phyloP scores from a whole-genome alignment of 2,888 invertebrate species.

The Calameuta idolon region DNA sequence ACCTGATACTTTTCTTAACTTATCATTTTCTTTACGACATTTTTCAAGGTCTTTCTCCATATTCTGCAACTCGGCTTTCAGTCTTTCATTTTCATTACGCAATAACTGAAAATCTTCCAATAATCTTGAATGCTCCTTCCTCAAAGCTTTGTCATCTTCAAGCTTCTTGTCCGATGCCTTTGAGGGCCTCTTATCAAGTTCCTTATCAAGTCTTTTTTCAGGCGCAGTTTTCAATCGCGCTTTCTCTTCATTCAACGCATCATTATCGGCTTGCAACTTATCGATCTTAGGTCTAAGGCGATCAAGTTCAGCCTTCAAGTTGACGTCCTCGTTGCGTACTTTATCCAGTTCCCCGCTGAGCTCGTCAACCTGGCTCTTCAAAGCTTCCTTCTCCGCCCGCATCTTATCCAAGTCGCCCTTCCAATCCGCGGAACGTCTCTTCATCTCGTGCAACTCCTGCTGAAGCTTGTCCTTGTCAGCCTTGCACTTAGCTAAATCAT shows the following conservation, averaged over 20 bases:
- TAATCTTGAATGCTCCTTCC: conserved; percentile 19
- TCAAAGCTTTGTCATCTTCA: not conserved
- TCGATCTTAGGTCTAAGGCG: too few relatives aligned
- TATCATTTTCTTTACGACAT: conserved; percentile 2
- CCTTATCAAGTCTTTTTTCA: not conserved
- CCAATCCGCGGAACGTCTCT: conserved; percentile 16
- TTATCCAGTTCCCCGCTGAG: conserved; percentile 23
- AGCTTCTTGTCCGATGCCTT: not conserved
- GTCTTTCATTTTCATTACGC: conserved; percentile 30
- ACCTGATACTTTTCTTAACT: conserved; percentile 14
- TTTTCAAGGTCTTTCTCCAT: conserved; percentile 16
- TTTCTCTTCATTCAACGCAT: conserved; percentile 5
- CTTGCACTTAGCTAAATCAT: not conserved
- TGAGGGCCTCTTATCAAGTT: not conserved
- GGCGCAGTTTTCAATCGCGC: not conserved
- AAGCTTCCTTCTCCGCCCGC: conserved; percentile 18
- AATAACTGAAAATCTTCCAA: conserved; percentile 22
- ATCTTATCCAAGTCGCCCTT: conserved; percentile 27
- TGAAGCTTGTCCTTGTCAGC: conserved; percentile 17
- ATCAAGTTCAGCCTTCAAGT: conserved; percentile 11
- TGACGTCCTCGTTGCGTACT: conserved; percentile 12
- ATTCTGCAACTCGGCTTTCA: conserved; percentile 24
- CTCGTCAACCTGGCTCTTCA: conserved; percentile 2
- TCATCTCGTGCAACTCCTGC: conserved; percentile 10
- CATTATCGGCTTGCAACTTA: not conserved